Evolutionary conservation across 2,797 vertebrate genomes (phyloP), one percentile per base, ranked within the genome.

Genomic region (Lindbergichthys nudifrons): DNA sequence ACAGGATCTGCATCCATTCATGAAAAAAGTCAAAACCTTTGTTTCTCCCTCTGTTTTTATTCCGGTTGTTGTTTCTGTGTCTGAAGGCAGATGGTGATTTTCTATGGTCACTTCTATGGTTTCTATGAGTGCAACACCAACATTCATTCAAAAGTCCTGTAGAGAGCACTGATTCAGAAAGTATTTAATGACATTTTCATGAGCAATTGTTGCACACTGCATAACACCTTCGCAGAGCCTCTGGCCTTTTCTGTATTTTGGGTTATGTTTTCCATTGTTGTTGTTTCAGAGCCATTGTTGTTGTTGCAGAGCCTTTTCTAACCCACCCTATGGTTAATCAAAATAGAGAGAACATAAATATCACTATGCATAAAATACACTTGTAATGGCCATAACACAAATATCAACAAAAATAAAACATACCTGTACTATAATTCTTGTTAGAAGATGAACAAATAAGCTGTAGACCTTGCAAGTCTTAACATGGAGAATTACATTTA

Each of bases 151-250:
- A 36, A 63, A 39, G 3, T 59, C 1, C 12, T 59, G 46, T 19
- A 50, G 41, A 61, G 60, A 59, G 10, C 3, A 14, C 32, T 23
- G 39, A 58, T 58, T 63, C 18, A n/a, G 30, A 32, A 54, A 60
- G 48, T 16, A 43, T 57, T 64, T 59, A 11, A 14, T 41, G 48
- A 13, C n/a, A 68, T 64, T 64, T 39, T 7, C 43, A 30, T 39
- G 45, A 9, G 8, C 56, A 30, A 30, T 53, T 32, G 23, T 46
- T 75, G 51, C 69, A 73, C 73, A 65, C 76, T 85, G 63, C 65
- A 66, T 23, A 2, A n/a, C 13, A 26, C 9, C 3, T 32, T 26
- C 46, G 10, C 26, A 21, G 47, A 80, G 71, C 53, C 16, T 52
- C 30, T 39, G 58, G 19, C 5, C 68, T 65, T 50, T 6, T 13